Conservation (phyloP, 2,113 vertebrate genomes). For the Tor tambroides region DNA sequence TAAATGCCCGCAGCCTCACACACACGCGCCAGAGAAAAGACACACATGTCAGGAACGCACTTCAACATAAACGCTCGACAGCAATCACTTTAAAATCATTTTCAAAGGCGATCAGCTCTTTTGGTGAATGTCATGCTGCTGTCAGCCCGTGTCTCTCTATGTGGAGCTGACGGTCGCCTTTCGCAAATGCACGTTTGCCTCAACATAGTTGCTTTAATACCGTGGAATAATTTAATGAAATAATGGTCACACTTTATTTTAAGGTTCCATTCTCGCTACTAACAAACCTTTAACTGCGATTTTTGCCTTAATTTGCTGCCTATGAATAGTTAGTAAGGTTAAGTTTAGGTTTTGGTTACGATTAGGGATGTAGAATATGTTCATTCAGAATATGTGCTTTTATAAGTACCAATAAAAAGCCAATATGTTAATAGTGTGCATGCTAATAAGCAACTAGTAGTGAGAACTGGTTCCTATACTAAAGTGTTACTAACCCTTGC, state of each 20-base stretch:
- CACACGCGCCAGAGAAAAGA: conserved; percentile 21
- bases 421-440: no score
- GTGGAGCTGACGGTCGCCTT: neutral
- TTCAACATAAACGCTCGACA: neutral
- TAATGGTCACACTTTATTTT: no score
- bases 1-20: conserved; percentile 62
- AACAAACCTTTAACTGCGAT: no score
- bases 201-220: neutral
- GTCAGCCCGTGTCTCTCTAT: neutral
- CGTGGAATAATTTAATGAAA: neutral
- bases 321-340: no score
- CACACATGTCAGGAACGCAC: neutral
- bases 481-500: neutral
- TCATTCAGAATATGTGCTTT: no score
- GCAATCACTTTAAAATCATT: neutral
- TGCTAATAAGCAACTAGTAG: no score
- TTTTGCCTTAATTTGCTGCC: no score
- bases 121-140: neutral
- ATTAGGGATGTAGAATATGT: no score
- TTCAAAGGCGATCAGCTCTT: neutral
- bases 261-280: no score
- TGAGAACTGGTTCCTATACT: no score
- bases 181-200: neutral
- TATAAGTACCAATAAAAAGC: no score
- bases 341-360: no score